Evolutionary conservation across 2,888 invertebrate species (phyloP), one percentile per base, ranked within the genome.

Genomic region (Drosophila algonquin): DNA sequence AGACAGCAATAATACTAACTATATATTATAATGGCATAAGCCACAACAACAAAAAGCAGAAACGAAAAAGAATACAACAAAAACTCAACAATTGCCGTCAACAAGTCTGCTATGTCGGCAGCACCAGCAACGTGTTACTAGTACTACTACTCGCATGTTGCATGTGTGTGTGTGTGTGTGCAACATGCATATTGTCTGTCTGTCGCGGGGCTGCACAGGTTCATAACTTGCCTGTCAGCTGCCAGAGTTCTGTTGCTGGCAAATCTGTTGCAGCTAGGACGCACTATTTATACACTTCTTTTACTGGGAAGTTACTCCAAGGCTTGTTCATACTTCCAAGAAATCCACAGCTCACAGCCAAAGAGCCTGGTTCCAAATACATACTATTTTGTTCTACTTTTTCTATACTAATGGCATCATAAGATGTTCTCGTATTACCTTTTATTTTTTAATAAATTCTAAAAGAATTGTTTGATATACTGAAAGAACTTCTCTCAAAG

Each of bases 11-110:
- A 76, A 83, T 69, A 82, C 83, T 78, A 85, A 85, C 88, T 85
- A 87, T 85, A 85, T 83, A 83, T 87, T 85, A 82, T 79, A 85
- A 87, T 84, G 80, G 88, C 71, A 70, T 65, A 54, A 69, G 68
- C 75, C 75, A 75, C 77, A 64, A 60, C 63, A 63, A 56, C 63
- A 69, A 55, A 21, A 54, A 40, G 46, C n/a, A 52, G 35, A 51
- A 54, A 58, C 62, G 52, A 60, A 56, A 59, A 40, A 14, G 12
- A 40, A 40, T 14, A 40, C 55, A 46, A 64, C 58, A 48, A 61
- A 52, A 64, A 57, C 44, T 50, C 63, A 46, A 62, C 75, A 61
- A 61, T 59, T 79, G 85, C 79, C 85, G 85, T 85, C 85, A 85
- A 80, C 85, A 88, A 83, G 85, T 85, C 85, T 88, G 75, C 81